phyloP scores from a whole-genome alignment of 2,113 vertebrate genomes.

The Crotalus horridus region DNA sequence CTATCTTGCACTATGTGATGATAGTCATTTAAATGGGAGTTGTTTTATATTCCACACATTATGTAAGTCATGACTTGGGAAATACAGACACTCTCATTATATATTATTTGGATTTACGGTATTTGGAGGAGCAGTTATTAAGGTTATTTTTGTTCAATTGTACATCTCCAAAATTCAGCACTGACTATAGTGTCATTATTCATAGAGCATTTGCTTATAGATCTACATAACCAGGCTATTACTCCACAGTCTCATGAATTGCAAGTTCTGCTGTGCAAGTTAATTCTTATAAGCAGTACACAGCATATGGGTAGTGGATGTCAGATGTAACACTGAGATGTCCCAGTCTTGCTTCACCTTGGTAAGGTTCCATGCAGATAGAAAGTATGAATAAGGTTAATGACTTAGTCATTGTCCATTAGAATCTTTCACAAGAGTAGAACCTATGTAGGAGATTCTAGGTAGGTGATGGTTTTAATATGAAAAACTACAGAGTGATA shows the following conservation, averaged over 20 bases:
- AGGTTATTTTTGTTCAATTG: background rate
- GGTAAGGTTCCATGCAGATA: background rate
- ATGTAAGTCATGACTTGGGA: background rate
- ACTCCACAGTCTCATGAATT: background rate
- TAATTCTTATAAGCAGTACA: background rate
- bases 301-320: background rate
- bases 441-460: background rate
- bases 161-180: background rate
- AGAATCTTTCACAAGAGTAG: background rate
- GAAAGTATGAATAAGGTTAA: background rate
- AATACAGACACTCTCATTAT: background rate
- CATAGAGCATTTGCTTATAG: background rate
- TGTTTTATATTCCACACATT: background rate
- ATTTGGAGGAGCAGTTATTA: background rate
- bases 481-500: constrained; percentile 32
- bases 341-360: background rate
- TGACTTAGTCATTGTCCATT: background rate
- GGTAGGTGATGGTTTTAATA: background rate
- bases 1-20: background rate
- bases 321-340: background rate
- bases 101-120: background rate
- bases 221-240: background rate
- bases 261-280: background rate
- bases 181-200: background rate
- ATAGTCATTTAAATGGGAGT: background rate